These are phyloP conservation scores for Gymnoscelis rufifasciata DNA, from an alignment of 2,888 invertebrate species.

Conservation along the genomic window DNA sequence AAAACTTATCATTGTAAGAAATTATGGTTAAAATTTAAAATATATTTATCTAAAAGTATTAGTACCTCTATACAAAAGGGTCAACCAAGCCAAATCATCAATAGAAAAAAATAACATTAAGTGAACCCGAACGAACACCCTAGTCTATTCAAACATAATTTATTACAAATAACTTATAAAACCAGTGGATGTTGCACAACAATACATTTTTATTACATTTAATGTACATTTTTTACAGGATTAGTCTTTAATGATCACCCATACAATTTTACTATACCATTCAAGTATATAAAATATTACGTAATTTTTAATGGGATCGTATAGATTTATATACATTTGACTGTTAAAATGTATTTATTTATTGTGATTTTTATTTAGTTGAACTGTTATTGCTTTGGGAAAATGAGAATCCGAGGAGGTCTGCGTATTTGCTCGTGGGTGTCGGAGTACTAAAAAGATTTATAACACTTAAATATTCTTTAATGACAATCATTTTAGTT, in stretches of 20 bases:
- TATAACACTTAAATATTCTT: background rate
- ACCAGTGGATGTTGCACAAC: conserved; percentile 41
- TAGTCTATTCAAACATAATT: conserved; percentile 29
- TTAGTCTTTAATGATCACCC: conserved; percentile 64
- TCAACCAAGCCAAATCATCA: background rate
- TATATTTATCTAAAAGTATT: background rate
- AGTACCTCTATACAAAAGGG: background rate
- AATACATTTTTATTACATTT: conserved; percentile 40
- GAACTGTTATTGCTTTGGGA: conserved; percentile 22
- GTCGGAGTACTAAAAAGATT: no score
- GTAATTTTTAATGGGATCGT: conserved; percentile 58
- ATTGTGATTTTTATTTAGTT: conserved; percentile 27
- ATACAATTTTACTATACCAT: conserved; percentile 36
- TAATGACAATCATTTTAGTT: conserved; percentile 7
- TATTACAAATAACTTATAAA: conserved; percentile 72
- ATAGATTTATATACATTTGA: conserved; percentile 47
- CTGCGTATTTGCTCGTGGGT: conserved; percentile 10
- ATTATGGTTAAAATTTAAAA: no score
- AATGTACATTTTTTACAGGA: conserved; percentile 59
- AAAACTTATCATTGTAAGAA: no score
- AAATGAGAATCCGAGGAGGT: conserved; percentile 1
- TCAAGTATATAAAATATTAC: conserved; percentile 49
- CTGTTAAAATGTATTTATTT: conserved; percentile 26
- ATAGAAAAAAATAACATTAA: background rate
- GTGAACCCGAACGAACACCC: conserved; percentile 3